Evolutionary conservation across 2,113 vertebrate genomes (phyloP).

Genomic region (Cariama cristata): DNA sequence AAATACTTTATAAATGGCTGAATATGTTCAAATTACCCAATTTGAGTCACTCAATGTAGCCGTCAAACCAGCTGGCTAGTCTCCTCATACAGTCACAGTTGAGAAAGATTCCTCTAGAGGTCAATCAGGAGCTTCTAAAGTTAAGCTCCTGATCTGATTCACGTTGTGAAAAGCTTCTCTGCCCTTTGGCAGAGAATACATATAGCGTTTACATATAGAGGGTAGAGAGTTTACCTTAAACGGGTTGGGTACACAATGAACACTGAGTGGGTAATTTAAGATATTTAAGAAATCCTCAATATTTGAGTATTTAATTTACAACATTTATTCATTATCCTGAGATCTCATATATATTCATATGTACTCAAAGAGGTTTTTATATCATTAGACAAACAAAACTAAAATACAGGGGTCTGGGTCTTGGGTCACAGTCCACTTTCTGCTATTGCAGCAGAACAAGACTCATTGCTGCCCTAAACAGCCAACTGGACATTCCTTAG

Average conservation of each 20-base stretch:
- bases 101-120: slow-evolving; percentile 10
- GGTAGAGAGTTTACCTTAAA: neutral
- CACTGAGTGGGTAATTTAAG: neutral
- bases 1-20: neutral
- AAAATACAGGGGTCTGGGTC: neutral
- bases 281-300: neutral
- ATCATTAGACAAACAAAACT: neutral
- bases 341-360: neutral
- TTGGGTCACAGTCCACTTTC: neutral
- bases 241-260: neutral
- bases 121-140: neutral
- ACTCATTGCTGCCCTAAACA: neutral
- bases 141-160: neutral
- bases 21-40: neutral
- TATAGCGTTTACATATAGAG: fast-evolving
- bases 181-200: neutral
- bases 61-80: neutral
- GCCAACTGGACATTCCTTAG: neutral
- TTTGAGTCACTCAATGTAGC: neutral
- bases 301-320: neutral
- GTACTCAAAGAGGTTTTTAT: neutral
- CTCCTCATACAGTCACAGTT: neutral
- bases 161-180: neutral
- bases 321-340: neutral
- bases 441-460: neutral